Base-by-base conservation (phyloP, 2,113 vertebrate species). In the Syrrhaptes paradoxus region DNA sequence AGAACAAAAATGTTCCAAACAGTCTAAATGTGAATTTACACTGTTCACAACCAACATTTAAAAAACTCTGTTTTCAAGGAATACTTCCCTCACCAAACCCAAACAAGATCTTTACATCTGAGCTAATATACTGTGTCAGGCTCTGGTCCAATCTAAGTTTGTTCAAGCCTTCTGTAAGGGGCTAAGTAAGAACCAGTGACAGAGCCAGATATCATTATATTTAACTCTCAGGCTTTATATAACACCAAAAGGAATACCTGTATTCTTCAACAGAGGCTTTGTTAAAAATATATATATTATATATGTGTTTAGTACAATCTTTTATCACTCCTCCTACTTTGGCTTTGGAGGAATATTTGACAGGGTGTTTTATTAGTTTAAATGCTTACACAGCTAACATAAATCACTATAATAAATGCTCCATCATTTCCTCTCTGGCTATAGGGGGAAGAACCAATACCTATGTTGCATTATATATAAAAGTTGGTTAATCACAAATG, bases 341-440 rank as follows among this genome's bases (percentile, higher is more conserved):
- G 70, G 13, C 10, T 88, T 87, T 72, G 38, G 46, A 87, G 18
- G 24, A 94, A 59, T 87, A 85, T 68, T 95, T 96, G 83, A 73
- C 89, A 92, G 52, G 25, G 15, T 61, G 66, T 96, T 96, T 96
- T 51, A 90, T 51, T 65, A 41, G 20, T 82, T 95, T 93, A 72
- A 92, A 94, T 55, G 45, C 11, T 4, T 87, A 70, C 31, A 71
- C 2, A 43, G 48, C 34, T 75, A 62, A 61, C 31, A 94, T 78
- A 92, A 95, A 93, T 93, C 90, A 83, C n/a, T 46, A n/a, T 87
- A 83, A 94, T 89, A 76, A 80, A 85, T 73, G 10, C 52, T 91
- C 43, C n/a, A 68, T 57, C 29, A 73, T 91, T 78, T 61, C 19
- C 21, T 87, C 72, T 67, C 70, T 52, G 52, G 81, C 58, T 82